Percentiles rank a stretch among this genome's conserved stretches.
Evolutionary conservation across 1,140 invertebrate genomes (phyloP).

Genomic region (Rhagoletis pomonella): DNA sequence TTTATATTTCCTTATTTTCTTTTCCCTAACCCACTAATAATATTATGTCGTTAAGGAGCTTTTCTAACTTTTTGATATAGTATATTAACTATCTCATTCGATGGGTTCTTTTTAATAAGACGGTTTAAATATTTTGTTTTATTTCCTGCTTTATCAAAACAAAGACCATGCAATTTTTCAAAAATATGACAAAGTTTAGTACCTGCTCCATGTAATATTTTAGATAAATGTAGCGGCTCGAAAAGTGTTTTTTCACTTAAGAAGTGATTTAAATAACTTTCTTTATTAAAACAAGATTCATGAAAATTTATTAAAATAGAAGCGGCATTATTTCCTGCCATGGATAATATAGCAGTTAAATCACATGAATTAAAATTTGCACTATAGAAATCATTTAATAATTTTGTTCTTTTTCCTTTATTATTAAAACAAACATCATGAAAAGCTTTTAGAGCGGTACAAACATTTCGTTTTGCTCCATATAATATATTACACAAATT

Average conservation of each 20-base stretch:
- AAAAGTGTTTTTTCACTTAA: constrained; percentile 60
- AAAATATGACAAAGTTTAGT: constrained; percentile 62
- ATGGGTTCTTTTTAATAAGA: constrained; percentile 62
- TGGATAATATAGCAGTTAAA: constrained; percentile 64
- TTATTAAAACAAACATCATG: constrained; percentile 67
- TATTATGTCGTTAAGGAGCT: constrained; percentile 52
- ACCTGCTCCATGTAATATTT: constrained; percentile 62
- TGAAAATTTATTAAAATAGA: constrained; percentile 67
- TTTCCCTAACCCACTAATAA: constrained; percentile 25
- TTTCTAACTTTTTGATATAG: constrained; percentile 30
- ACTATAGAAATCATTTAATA: constrained; percentile 63
- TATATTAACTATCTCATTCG: constrained; percentile 58
- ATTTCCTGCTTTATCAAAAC: constrained; percentile 66
- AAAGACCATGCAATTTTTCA: constrained; percentile 67
- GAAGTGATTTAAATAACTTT: constrained; percentile 61
- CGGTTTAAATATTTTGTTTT: constrained; percentile 67
- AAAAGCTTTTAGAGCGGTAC: constrained; percentile 65
- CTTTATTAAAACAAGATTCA: constrained; percentile 64
- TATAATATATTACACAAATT: constrained; percentile 64
- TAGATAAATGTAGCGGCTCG: constrained; percentile 63
- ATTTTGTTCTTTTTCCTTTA: constrained; percentile 60
- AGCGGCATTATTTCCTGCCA: constrained; percentile 65
- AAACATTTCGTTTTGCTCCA: constrained; percentile 63
- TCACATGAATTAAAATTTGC: constrained; percentile 62
- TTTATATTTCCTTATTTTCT: background rate